phyloP scores from a whole-genome alignment of 2,797 vertebrate species.

The Epinephelus malabaricus region DNA sequence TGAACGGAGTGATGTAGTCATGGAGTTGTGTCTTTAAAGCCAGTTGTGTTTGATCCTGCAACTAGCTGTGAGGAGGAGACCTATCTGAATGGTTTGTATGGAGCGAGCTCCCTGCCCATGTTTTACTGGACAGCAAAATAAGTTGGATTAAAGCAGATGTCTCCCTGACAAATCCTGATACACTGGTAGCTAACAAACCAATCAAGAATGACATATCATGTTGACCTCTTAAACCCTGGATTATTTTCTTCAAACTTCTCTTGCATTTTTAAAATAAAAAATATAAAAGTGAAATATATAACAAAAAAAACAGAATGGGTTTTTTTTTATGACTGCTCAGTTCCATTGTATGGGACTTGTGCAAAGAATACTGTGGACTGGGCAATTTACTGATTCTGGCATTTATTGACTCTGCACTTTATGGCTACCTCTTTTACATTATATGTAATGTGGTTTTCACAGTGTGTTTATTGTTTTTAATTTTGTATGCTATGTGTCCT shows the following conservation, averaged over 20 bases:
- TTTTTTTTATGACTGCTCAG: too few relatives aligned
- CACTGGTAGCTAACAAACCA: conserved; percentile 68
- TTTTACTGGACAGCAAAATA: conserved; percentile 37
- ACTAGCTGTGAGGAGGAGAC: conserved; percentile 10
- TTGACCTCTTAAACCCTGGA: conserved; percentile 33
- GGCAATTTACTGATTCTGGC: too few relatives aligned
- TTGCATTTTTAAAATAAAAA: background rate
- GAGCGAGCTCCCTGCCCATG: conserved; percentile 37
- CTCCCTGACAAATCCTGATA: conserved; percentile 45
- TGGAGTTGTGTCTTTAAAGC: conserved; percentile 15
- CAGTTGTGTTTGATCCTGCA: conserved; percentile 26
- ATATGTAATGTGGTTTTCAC: too few relatives aligned
- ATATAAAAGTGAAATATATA: background rate
- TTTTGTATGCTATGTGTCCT: too few relatives aligned
- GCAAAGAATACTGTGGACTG: too few relatives aligned
- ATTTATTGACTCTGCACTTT: too few relatives aligned
- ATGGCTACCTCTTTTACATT: too few relatives aligned
- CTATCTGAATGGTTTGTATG: conserved; percentile 38
- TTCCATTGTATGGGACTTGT: too few relatives aligned
- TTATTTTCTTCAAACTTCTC: background rate
- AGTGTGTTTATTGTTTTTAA: too few relatives aligned
- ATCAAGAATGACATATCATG: conserved; percentile 59
- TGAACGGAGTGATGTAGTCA: background rate
- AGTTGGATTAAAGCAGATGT: conserved; percentile 63
- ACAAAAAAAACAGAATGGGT: too few relatives aligned